Percentiles rank a stretch among this genome's conserved stretches.
Evolutionary conservation across 2,113 vertebrate species (phyloP).

Genomic region (Cygnus buccinator): DNA sequence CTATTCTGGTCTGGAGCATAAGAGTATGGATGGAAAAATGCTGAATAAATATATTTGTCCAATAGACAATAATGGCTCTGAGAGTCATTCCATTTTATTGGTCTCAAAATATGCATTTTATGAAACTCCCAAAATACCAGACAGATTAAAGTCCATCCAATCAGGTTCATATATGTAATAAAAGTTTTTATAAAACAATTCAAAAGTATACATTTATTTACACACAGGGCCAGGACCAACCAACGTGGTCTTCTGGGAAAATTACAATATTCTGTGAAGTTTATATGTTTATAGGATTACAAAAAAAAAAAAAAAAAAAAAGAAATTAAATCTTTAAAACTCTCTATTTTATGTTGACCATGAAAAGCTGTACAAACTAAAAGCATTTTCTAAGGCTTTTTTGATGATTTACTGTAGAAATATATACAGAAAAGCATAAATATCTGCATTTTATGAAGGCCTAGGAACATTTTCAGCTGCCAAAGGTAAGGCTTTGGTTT

Average conservation of each 20-base stretch:
- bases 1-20: conserved; percentile 59
- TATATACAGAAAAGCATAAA: neutral
- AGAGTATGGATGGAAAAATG: conserved; percentile 29
- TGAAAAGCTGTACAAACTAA: neutral
- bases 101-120: conserved; percentile 65
- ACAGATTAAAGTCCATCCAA: conserved; percentile 68
- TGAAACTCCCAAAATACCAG: conserved; percentile 68
- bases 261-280: conserved; percentile 51
- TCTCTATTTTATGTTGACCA: conserved; percentile 6
- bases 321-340: conserved; percentile 29
- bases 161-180: conserved; percentile 61
- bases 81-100: conserved; percentile 57
- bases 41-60: conserved; percentile 47
- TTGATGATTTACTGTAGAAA: neutral
- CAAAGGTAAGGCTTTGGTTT: neutral
- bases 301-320: neutral
- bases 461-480: neutral
- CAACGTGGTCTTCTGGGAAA: conserved; percentile 51
- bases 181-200: conserved; percentile 74
- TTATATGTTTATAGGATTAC: conserved; percentile 33
- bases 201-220: conserved; percentile 68
- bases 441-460: neutral
- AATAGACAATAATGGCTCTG: conserved; percentile 68
- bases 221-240: conserved; percentile 65
- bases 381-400: neutral